Percentiles rank a stretch among this genome's conserved stretches.
phyloP scores from a whole-genome alignment of 30 jellyfish, hydroid and myxozoan species.

The Cassiopea xamachana region DNA sequence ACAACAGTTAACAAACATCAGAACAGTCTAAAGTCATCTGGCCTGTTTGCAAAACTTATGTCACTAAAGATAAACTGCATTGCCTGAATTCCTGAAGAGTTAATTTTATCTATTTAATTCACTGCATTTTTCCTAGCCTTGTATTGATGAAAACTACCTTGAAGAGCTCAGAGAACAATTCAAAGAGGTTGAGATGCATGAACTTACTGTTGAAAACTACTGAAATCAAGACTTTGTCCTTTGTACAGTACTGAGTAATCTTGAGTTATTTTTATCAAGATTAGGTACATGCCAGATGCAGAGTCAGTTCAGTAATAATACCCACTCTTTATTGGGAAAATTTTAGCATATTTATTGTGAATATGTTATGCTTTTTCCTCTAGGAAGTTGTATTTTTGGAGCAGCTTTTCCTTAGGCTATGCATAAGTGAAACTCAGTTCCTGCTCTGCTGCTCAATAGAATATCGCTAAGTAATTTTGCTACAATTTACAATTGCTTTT shows the following conservation, averaged over 20 bases:
- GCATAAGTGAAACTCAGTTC: no score
- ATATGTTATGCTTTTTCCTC: no score
- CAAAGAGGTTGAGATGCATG: slow-evolving; percentile 86
- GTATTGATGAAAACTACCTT: slow-evolving; percentile 20
- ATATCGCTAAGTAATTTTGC: no score
- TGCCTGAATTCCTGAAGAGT: neutral
- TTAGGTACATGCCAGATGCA: neutral
- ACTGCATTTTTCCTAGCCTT: neutral
- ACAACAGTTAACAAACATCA: no score
- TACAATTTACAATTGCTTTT: no score
- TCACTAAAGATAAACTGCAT: neutral
- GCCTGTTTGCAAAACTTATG: neutral
- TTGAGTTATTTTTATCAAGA: neutral
- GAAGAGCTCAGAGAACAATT: slow-evolving; percentile 74
- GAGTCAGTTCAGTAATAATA: neutral
- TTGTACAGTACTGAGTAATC: neutral
- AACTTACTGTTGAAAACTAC: slow-evolving; percentile 59
- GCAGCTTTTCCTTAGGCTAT: no score
- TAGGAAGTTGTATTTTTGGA: no score
- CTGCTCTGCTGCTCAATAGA: no score
- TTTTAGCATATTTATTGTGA: no score
- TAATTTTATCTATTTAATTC: neutral
- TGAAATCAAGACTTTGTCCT: neutral
- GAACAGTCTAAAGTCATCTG: no score
- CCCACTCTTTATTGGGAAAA: neutral